phyloP scores from a whole-genome alignment of 2,888 invertebrate genomes.

The Eupithecia exiguata region DNA sequence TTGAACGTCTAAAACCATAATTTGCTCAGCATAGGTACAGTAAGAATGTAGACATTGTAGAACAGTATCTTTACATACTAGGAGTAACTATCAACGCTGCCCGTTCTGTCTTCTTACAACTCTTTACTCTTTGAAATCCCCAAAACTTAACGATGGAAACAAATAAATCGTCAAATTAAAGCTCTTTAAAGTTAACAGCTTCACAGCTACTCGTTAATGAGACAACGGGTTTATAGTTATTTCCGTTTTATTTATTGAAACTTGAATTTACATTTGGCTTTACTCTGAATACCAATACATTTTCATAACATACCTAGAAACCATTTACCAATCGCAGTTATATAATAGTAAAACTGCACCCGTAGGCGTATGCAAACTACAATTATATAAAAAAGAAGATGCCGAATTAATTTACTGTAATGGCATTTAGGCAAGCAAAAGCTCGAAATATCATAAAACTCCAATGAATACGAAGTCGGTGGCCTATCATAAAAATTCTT shows the following conservation, averaged over 20 bases:
- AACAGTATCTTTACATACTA: no score
- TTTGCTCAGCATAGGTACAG: neutral
- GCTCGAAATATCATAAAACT: slow-evolving; percentile 47
- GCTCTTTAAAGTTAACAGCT: slow-evolving; percentile 58
- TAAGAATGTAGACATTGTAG: neutral
- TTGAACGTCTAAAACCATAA: neutral
- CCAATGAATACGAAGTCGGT: slow-evolving; percentile 49
- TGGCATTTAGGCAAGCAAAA: neutral
- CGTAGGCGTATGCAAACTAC: neutral
- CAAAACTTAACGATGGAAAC: slow-evolving; percentile 48
- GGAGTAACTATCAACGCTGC: no score
- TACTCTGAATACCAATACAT: neutral
- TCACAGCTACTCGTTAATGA: slow-evolving; percentile 62
- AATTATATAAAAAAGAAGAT: neutral
- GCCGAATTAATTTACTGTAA: neutral
- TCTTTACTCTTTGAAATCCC: slow-evolving; percentile 33
- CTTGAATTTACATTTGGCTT: neutral
- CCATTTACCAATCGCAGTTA: neutral
- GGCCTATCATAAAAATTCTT: slow-evolving; percentile 48
- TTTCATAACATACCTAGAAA: neutral
- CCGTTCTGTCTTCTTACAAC: neutral
- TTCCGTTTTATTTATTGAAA: slow-evolving; percentile 36
- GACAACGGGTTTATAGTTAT: slow-evolving; percentile 67
- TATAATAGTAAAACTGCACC: neutral
- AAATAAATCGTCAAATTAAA: slow-evolving; percentile 77